Base-by-base conservation (phyloP, 2,113 vertebrate genomes). In the Oncorhynchus clarkii region DNA sequence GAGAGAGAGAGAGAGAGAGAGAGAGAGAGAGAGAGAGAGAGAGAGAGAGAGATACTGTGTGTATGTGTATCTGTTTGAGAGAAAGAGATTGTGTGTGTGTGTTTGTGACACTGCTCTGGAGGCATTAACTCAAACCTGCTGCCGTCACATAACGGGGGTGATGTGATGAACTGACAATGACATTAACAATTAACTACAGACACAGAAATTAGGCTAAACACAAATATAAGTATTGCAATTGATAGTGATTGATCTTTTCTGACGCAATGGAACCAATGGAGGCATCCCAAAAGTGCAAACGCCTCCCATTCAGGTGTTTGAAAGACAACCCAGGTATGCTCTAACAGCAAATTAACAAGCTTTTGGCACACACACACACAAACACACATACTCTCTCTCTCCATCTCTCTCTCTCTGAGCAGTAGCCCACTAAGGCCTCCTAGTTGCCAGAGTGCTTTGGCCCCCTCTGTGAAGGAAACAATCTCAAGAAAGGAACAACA, bases 111-210 rank as follows among this genome's bases (percentile, higher is more conserved):
- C 78, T 54, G 1, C 83, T 84, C 81, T 57, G 70, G 81, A 87
- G 89, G 80, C 84, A 85, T 81, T 24, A 73, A 70, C 80, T 85
- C 84, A 82, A 85, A 88, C 85, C 83, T 87, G 82, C 73, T 81
- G 80, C 86, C 80, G 82, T 88, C 89, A 88, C 76, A 84, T 45
- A 65, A 22, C 60, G 72, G 78, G 64, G 18, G 49, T 70, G 73
- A 75, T 84, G 83, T 88, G 85, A 89, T 74, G 76, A 84, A 84
- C 8, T 78, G 83, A 85, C 85, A 84, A 78, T 74, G 74, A 22
- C 14, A 66, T 24, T 24, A n/a, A 66, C 26, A 66, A 29, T 11
- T 29, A 27, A 13, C n/a, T 16, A 66, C 26, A 29, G 4, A 29
- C 64, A 29, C 12, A 66, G 1, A 66, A n/a, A 66, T 66, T 5